Base-by-base conservation (phyloP, 1,140 invertebrate species). In the Aphidius ervi region DNA sequence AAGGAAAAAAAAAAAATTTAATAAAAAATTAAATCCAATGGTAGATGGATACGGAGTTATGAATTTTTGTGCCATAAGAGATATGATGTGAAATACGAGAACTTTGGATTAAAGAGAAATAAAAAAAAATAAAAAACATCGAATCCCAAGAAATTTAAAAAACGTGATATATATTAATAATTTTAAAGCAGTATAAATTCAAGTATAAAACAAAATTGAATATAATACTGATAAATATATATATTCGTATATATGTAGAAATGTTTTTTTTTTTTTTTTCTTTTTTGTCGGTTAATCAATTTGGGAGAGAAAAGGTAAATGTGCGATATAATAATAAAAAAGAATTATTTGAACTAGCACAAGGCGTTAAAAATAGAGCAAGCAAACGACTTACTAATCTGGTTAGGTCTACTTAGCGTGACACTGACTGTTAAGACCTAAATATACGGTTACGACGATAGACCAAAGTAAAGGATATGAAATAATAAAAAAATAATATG, bases 371-470 rank as follows among this genome's bases (percentile, higher is more conserved):
- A 79, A 79, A 79, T 79, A 78, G 76, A 79, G 74, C 77, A 74
- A 70, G 74, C 76, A 79, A 54, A 77, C 77, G 69, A 77, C 75
- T 76, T 70, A 79, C 77, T 79, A 79, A 79, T 78, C 76, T 78
- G 72, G 74, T 79, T 79, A 79, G 76, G 72, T 72, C 71, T 76
- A 77, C 72, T 79, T 79, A 79, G 76, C 77, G 76, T 71, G 73
- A 73, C 74, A 69, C 72, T 70, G 70, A 77, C 75, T 77, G 78
- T 79, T 79, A 78, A 79, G 76, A 77, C 76, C 74, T 76, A 74
- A 71, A 78, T 75, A 60, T 47, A 74, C 71, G 71, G 68, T 73
- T 73, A 69, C 70, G 69, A 73, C 23, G 23, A 31, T 31, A 31
- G 23, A 31, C 23, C 23, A 31, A 31, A 31, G 23, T 2, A 31